Percentiles rank a stretch among this genome's conserved stretches.
Conservation (phyloP, 2,888 invertebrate species). For the Linnaemya tessellans region DNA sequence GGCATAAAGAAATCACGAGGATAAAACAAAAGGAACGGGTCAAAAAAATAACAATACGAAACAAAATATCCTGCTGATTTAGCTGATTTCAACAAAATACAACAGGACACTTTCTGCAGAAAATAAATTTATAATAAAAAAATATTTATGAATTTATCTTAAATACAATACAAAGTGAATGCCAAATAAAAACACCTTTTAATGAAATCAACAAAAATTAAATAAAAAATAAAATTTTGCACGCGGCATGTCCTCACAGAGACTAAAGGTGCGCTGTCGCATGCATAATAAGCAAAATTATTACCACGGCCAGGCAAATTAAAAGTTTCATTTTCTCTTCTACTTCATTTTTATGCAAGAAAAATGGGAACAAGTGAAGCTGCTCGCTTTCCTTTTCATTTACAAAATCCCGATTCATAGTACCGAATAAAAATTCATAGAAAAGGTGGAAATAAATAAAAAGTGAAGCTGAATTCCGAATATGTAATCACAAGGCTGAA, state of each 20-base stretch:
- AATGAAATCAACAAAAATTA: conserved; percentile 1
- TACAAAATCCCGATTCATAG: neutral
- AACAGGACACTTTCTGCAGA: conserved; percentile 29
- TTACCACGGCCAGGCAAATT: neutral
- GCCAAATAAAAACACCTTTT: conserved; percentile 12
- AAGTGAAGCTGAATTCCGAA: too few relatives aligned
- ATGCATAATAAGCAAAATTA: conserved; percentile 55
- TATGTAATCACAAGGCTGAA: too few relatives aligned
- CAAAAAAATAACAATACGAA: conserved; percentile 2
- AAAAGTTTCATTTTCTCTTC: neutral
- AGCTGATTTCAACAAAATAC: conserved; percentile 1
- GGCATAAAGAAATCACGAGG: neutral
- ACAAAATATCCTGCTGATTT: conserved; percentile 53
- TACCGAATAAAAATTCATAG: too few relatives aligned
- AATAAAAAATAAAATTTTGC: neutral
- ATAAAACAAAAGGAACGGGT: neutral
- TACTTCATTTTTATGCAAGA: neutral
- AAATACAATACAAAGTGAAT: neutral
- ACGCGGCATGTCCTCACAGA: neutral
- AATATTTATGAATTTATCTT: neutral
- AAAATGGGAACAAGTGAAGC: conserved; percentile 35
- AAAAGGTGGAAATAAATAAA: too few relatives aligned
- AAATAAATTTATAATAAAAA: neutral
- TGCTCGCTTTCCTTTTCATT: conserved; percentile 7
- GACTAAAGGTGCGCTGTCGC: conserved; percentile 5